Evolutionary conservation across 2,113 vertebrate species (phyloP).

Genomic region (Campylomormyrus tamandua): DNA sequence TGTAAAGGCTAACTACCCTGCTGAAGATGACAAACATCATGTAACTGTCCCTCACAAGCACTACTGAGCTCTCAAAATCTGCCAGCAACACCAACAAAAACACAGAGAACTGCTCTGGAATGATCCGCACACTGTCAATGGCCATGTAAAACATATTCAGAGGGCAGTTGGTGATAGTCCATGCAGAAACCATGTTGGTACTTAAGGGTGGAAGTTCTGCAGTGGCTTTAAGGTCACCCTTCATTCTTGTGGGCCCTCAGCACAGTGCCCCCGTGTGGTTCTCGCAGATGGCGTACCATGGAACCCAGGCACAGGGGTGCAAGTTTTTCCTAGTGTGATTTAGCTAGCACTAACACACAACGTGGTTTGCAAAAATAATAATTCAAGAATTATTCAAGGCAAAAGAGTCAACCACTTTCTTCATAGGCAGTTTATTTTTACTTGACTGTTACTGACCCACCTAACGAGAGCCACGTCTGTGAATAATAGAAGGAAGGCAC

Average conservation of each 20-base stretch:
- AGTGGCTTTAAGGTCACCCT: not conserved
- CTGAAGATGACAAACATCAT: not conserved
- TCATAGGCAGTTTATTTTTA: not conserved
- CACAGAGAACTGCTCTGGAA: not conserved
- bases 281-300: not conserved
- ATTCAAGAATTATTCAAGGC: not conserved
- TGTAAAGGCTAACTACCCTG: not conserved
- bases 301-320: not conserved
- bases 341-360: not conserved
- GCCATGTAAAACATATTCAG: not conserved
- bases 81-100: not conserved
- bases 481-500: not conserved
- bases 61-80: not conserved
- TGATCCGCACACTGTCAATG: not conserved
- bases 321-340: not conserved
- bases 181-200: not conserved
- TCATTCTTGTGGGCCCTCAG: not conserved
- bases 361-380: not conserved
- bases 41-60: not conserved
- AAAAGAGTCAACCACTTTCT: not conserved
- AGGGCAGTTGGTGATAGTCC: not conserved
- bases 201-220: not conserved
- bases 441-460: not conserved
- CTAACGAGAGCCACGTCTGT: not conserved
- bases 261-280: not conserved